A percentile compares a stretch with the other conserved stretches of the same genome.
Conservation (phyloP, 2,888 invertebrate species). For the Phortica magna region DNA sequence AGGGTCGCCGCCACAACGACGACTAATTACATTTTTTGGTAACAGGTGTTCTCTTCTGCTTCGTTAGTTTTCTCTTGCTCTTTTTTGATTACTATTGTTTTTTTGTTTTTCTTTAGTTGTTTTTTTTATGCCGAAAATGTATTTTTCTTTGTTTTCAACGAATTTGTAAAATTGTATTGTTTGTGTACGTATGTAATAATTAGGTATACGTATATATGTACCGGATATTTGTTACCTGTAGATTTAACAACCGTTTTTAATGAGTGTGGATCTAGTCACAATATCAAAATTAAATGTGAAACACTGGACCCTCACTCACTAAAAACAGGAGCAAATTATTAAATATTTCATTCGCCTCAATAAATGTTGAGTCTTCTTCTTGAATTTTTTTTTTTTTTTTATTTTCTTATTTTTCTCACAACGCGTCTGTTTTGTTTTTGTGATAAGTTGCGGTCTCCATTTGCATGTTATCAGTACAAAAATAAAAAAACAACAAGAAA, state of each 20-base stretch:
- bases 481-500: constrained; percentile 39
- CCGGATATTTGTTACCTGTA: constrained; percentile 41
- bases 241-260: constrained; percentile 77
- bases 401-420: background rate
- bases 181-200: constrained; percentile 10
- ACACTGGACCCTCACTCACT: constrained; percentile 79
- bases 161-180: constrained; percentile 58
- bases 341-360: background rate
- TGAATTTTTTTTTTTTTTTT: too few relatives aligned
- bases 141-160: constrained; percentile 41
- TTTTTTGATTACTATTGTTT: background rate
- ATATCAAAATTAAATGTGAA: constrained; percentile 75
- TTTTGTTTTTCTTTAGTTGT: background rate
- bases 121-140: background rate
- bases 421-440: background rate
- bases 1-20: background rate
- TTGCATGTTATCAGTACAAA: background rate
- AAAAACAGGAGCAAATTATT: constrained; percentile 74
- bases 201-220: background rate
- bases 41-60: constrained; percentile 57
- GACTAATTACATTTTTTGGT: constrained; percentile 25
- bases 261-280: constrained; percentile 80
- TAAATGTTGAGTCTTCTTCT: background rate
- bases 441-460: too few relatives aligned
- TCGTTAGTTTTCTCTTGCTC: constrained; percentile 44